Percentiles rank a stretch among this genome's conserved stretches.
These are phyloP conservation scores for Colletes gigas DNA, from an alignment of 1,140 invertebrate genomes.

Conservation along the genomic window DNA sequence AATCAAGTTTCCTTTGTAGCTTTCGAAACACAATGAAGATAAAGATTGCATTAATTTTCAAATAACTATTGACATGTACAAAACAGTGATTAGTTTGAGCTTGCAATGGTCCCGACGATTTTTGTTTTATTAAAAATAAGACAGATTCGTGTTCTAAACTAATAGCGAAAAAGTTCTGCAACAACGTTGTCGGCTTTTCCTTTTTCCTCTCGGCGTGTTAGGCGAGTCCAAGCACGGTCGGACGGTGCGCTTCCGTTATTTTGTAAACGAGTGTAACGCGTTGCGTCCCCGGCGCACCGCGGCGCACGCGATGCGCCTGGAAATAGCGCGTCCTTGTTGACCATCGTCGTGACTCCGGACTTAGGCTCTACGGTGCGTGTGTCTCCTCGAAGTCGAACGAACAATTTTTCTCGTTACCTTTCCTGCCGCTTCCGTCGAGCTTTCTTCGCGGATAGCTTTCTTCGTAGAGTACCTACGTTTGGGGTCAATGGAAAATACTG, in stretches of 20 bases:
- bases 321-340: conserved; percentile 46
- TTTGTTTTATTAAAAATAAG: too few relatives aligned
- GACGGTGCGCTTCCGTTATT: conserved; percentile 61
- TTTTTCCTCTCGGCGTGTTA: conserved; percentile 32
- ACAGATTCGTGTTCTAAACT: conserved; percentile 48
- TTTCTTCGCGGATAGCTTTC: too few relatives aligned
- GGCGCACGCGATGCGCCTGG: conserved; percentile 30
- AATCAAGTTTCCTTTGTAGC: too few relatives aligned
- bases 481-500: too few relatives aligned
- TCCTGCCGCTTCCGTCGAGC: too few relatives aligned
- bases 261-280: conserved; percentile 44
- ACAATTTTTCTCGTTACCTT: too few relatives aligned
- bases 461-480: too few relatives aligned
- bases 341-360: background rate
- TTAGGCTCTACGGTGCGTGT: background rate
- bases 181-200: conserved; percentile 43
- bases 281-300: background rate
- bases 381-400: background rate
- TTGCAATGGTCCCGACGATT: too few relatives aligned
- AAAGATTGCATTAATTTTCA: too few relatives aligned
- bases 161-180: conserved; percentile 59
- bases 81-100: too few relatives aligned
- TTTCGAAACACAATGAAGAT: too few relatives aligned
- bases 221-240: conserved; percentile 17
- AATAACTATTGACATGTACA: too few relatives aligned